Evolutionary conservation across 2,797 vertebrate species (phyloP), one percentile per base, ranked within the genome.

Genomic region (Falco columbarius): DNA sequence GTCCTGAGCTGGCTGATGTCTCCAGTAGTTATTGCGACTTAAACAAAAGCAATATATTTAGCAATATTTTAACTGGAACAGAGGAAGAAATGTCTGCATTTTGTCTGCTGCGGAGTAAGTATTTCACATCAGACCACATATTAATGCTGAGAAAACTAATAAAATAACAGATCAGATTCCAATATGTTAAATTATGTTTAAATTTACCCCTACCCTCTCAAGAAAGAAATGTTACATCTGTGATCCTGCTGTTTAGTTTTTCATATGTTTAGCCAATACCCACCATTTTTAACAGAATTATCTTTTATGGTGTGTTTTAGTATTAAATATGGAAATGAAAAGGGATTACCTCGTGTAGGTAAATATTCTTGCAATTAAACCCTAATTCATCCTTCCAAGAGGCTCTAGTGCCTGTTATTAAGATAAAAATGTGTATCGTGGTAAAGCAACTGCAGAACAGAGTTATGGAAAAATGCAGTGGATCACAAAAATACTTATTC

Each of bases 11-110:
- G 21, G 3, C 8, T 85, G 58, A 72, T 65, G 22, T 29, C 40
- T 79, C 36, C 36, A 59, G 47, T 42, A 82, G 55, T 76, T 62
- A 42, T 3, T 80, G 55, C 14, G 91, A 62, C 18, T 21, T 66
- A 90, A 94, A 68, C 84, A 75, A 90, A 89, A 80, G 21, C 23
- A 72, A 34, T 70, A 36, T 34, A 30, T 91, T 80, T 96, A 82
- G 21, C 56, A 93, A 92, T 92, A 93, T 74, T 93, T 97, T 81
- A 92, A 59, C 22, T 71, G 56, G 34, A 91, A 42, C 3, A 12
- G 32, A 73, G 23, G 73, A 17, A 86, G 34, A 81, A 72, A 70
- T 65, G 36, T 70, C 71, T 87, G 58, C 72, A 16, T 89, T 92
- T 90, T 80, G 49, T 79, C 32, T 76, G 23, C 29, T 91, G 21